Evolutionary conservation across 2,797 vertebrate species (phyloP).

Genomic region (Allobates femoralis): DNA sequence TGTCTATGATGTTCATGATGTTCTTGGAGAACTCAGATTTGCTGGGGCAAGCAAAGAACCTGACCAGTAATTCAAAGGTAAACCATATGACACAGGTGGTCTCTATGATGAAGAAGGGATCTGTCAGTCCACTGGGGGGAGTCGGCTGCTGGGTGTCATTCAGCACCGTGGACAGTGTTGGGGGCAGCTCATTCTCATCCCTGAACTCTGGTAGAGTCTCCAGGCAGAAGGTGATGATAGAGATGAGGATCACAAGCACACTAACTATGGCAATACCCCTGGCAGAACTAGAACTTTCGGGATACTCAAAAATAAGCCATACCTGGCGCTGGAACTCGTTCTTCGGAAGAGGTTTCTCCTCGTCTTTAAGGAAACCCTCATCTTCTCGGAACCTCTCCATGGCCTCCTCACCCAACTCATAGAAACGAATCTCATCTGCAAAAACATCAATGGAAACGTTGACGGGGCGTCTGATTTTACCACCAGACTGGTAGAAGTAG

Average conservation of each 20-base stretch:
- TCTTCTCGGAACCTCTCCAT: constrained; percentile 93
- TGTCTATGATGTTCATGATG: constrained; percentile 92
- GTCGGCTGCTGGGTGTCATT: constrained; percentile 75
- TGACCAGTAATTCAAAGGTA: constrained; percentile 92
- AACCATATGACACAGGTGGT: constrained; percentile 98
- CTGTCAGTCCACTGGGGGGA: constrained; percentile 78
- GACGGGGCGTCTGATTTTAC: constrained; percentile 90
- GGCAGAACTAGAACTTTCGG: constrained; percentile 91
- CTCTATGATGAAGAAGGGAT: constrained; percentile 96
- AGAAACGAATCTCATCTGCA: constrained; percentile 93
- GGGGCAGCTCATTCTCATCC: constrained; percentile 87
- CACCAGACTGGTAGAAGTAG: constrained; percentile 95
- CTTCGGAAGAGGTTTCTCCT: constrained; percentile 89
- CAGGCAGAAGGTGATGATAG: constrained; percentile 96
- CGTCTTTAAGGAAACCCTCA: constrained; percentile 92
- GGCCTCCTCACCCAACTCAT: constrained; percentile 92
- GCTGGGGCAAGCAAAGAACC: constrained; percentile 92
- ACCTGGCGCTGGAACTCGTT: constrained; percentile 95
- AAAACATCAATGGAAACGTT: constrained; percentile 96
- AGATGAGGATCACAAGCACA: constrained; percentile 94
- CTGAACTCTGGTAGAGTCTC: constrained; percentile 95
- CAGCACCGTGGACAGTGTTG: constrained; percentile 65
- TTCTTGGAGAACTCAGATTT: constrained; percentile 89
- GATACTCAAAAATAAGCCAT: constrained; percentile 98
- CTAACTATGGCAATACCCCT: constrained; percentile 95